Evolutionary conservation across 2,113 vertebrate genomes (phyloP), one percentile per base, ranked within the genome.

Genomic region (Phyllostomus discolor): DNA sequence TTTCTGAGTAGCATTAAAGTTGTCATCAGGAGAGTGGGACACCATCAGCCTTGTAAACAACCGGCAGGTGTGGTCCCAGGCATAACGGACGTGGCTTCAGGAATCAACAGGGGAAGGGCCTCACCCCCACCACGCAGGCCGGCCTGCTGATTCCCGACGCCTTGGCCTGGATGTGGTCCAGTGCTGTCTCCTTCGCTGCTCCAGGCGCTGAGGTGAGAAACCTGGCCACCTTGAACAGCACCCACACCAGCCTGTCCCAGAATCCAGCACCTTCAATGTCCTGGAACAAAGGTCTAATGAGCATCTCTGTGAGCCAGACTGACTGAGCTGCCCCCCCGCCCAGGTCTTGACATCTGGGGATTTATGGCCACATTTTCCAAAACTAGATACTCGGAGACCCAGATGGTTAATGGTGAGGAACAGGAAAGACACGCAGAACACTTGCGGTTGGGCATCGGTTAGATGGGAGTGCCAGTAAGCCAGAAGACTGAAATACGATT

Each of bases 1-100:
- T 96, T 97, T 91, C 94, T 96, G 93, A 97, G 91, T 90, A 93
- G 94, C 91, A 93, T 95, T 97, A 90, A 96, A 80, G 52, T 94
- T 96, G 92, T 93, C 97, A 89, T 96, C 87, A 73, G 80, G 54
- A 96, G 73, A 93, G 59, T 9, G 2, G 70, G 85, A 57, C 59
- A 50, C 54, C 3, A 0, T 64, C 20, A 26, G 81, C 86, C 91
- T 92, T 86, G 64, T 96, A 96, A 96, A 97, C 64, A 83, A 14
- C 4, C 9, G n/a, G 66, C 59, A 83, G 72, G 28, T 43, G 66
- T 84, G 87, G 78, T 78, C 72, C 48, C 82, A 33, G 41, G 72
- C 24, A 41, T 24, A 26, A 88, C n/a, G 17, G 35, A 72, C 28
- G 33, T 67, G 62, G 54, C 67, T 78, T 94, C 72, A 73, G 72